Conservation (phyloP, 1,140 invertebrate genomes). For the Pomacea maculata region DNA sequence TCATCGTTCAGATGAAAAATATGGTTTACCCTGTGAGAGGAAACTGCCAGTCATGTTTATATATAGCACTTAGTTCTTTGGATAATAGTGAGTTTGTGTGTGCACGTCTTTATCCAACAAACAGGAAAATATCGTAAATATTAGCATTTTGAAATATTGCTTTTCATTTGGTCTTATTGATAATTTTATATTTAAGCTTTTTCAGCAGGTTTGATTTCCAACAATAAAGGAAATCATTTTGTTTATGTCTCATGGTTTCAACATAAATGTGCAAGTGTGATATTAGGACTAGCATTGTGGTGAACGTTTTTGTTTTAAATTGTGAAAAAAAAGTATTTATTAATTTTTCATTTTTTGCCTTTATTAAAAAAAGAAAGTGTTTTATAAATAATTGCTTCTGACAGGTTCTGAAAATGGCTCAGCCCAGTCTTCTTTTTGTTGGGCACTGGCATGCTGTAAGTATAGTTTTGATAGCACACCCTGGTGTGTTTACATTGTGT, state of each 20-base stretch:
- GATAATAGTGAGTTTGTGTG: not conserved
- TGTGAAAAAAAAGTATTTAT: no score
- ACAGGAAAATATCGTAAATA: no score
- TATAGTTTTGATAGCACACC: not conserved
- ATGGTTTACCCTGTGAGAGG: slow-evolving; percentile 47
- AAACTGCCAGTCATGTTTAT: not conserved
- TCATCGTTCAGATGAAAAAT: slow-evolving; percentile 66
- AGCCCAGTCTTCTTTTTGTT: slow-evolving; percentile 83
- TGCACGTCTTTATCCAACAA: not conserved
- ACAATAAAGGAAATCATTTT: no score
- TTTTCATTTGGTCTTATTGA: no score
- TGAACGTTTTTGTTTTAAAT: no score
- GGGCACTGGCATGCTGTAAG: slow-evolving; percentile 80
- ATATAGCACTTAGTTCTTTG: not conserved
- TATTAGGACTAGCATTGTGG: no score
- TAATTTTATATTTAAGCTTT: no score
- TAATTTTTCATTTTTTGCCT: no score
- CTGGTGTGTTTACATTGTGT: not conserved
- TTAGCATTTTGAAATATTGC: no score
- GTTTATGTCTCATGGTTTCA: no score
- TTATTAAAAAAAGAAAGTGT: slow-evolving; percentile 9
- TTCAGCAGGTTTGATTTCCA: no score
- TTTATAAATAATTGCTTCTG: slow-evolving; percentile 14
- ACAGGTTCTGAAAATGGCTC: slow-evolving; percentile 64
- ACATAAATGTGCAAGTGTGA: no score